Evolutionary conservation across 2,888 invertebrate genomes (phyloP).

Genomic region (Hypolimnas misippus): DNA sequence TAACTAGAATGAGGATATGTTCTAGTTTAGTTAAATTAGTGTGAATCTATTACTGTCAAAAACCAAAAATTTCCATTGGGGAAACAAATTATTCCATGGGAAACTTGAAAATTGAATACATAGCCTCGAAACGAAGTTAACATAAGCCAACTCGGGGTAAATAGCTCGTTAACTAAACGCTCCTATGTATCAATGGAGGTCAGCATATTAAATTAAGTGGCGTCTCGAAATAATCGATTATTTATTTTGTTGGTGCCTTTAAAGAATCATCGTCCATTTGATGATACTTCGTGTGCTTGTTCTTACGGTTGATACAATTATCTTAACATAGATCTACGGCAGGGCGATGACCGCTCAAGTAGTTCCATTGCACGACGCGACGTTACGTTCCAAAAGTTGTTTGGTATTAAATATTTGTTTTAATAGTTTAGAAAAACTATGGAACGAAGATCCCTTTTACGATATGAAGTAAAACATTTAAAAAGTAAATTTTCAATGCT

Average conservation of each 20-base stretch:
- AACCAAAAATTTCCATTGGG: no score
- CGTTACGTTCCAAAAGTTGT: slow-evolving; percentile 50
- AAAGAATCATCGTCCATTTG: slow-evolving; percentile 40
- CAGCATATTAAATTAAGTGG: not conserved
- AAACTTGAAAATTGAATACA: no score
- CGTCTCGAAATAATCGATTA: slow-evolving; percentile 2
- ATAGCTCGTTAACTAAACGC: no score
- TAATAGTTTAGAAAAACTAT: not conserved
- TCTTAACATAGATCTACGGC: slow-evolving; percentile 76
- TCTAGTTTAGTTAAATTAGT: no score
- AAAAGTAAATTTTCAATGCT: no score
- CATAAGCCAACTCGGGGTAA: no score
- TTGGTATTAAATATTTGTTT: slow-evolving; percentile 36
- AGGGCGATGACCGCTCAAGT: slow-evolving; percentile 68
- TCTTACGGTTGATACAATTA: slow-evolving; percentile 79
- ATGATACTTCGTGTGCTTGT: slow-evolving; percentile 54
- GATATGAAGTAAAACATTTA: not conserved
- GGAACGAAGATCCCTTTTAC: not conserved
- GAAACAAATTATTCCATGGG: no score
- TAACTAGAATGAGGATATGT: no score
- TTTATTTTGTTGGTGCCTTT: slow-evolving; percentile 27
- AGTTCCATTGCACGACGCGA: slow-evolving; percentile 55
- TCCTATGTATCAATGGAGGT: not conserved
- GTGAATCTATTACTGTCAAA: no score
- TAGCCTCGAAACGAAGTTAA: no score